Base-by-base conservation (phyloP, 2,888 invertebrate genomes). In the Philopedon plagiatum region DNA sequence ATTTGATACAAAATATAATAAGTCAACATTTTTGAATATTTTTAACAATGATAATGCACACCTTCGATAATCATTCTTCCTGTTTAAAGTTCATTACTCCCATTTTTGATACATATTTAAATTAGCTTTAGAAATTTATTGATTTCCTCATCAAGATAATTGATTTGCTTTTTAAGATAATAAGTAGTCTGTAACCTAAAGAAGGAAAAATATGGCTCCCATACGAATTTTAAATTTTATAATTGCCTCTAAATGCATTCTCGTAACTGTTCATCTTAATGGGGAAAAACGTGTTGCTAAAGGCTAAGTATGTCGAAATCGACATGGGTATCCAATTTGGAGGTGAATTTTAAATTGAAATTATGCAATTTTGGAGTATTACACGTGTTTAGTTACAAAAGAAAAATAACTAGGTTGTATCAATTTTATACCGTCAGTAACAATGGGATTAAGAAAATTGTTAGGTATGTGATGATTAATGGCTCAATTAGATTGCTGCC, bases 191-290 rank as follows among this genome's bases (percentile, higher is more conserved):
- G 49, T n/a, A 26, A 26, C 13, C 26, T 9, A 49, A 26, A 0
- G 26, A 11, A 49, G 49, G 49, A 26, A 49, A 49, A 49, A 49
- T 26, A 26, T 49, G n/a, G 49, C 26, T 49, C 26, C 49, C 13
- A 49, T 49, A 49, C 7, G 49, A 49, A 49, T 49, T 49, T 49
- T 21, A 49, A 49, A 7, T 49, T 26, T 49, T 49, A 26, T 49
- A 49, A 49, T 49, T 49, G 49, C n/a, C 26, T 49, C 49, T 26
- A 49, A 49, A 49, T 49, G 49, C 13, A 26, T 49, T 49, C 26
- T 26, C 49, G 49, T 49, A 49, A 49, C 49, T 49, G 49, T 49
- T 26, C 13, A 49, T 49, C 26, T 49, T 49, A 49, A 49, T 49
- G 49, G 49, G 49, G 49, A 23, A 49, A 7, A 49, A 23, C 26